Base-by-base conservation (phyloP, 2,797 vertebrate species). In the Tinamus major region DNA sequence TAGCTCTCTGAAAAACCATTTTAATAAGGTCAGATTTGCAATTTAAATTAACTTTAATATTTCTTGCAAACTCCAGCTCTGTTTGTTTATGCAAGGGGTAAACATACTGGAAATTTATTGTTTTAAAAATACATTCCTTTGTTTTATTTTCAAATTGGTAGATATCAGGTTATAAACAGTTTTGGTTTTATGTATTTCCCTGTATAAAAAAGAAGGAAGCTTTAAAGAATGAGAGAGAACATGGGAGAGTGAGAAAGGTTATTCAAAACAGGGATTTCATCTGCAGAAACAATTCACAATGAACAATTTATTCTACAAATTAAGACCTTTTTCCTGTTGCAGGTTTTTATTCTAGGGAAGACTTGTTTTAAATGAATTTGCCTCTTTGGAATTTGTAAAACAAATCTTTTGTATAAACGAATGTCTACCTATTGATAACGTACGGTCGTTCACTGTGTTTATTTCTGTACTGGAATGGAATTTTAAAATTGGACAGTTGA, bases 1-100 rank as follows among this genome's bases (percentile, higher is more conserved):
- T 96, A 96, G 96, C 93, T 97, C 96, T 97, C 96, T 94, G 95
- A 96, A 98, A 97, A 98, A 79, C 93, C 96, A 96, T 97, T 98
- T 98, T 98, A 98, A 98, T 98, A 98, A 98, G 98, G 98, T 98
- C 98, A 98, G 90, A 98, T 98, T 98, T 98, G 97, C 97, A 98
- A 98, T 98, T 98, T 98, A 98, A 98, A 98, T 98, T 96, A 98
- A 98, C 96, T 97, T 97, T 96, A 97, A 97, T 98, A 98, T 98
- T 98, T 98, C 96, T 97, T 97, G 77, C 96, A 96, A 96, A 97
- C 92, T 95, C 88, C 81, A 72, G 79, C 95, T 82, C 80, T 97
- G 83, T 93, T 97, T 97, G 89, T 97, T 97, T 97, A 97, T 96
- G 95, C n/a, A 65, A 95, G 89, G 86, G 68, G 74, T 94, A 96